Percentiles rank a stretch among this genome's conserved stretches.
phyloP scores from a whole-genome alignment of 2,888 invertebrate species.

The Nesidiocoris tenuis region DNA sequence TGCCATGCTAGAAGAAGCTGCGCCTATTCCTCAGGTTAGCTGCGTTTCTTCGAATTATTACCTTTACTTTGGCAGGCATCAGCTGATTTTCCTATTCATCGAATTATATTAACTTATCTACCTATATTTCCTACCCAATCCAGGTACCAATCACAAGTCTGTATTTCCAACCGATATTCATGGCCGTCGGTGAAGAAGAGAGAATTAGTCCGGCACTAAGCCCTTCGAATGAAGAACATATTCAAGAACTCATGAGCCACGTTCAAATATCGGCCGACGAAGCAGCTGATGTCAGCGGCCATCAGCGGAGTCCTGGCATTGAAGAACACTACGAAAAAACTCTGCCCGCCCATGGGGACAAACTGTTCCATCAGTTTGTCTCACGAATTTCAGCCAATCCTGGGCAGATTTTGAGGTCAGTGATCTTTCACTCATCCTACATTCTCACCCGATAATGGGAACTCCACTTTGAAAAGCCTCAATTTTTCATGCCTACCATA shows the following conservation, averaged over 20 bases:
- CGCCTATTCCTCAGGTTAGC: constrained; percentile 49
- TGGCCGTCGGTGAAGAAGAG: constrained; percentile 64
- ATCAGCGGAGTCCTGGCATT: background rate
- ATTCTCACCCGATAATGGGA: background rate
- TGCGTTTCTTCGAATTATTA: too few species aligned
- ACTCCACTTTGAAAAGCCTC: background rate
- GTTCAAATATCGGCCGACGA: constrained; percentile 56
- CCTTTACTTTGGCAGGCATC: too few species aligned
- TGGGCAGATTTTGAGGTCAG: constrained; percentile 77
- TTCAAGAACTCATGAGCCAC: constrained; percentile 63
- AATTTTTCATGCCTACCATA: background rate
- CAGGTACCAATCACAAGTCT: constrained; percentile 50
- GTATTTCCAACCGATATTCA: constrained; percentile 59
- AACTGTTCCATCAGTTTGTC: constrained; percentile 76
- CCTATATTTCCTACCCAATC: too few species aligned
- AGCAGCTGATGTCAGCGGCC: background rate
- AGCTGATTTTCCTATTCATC: too few species aligned
- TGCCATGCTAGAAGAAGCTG: constrained; percentile 65
- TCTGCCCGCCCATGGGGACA: constrained; percentile 77
- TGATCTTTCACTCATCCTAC: constrained; percentile 27
- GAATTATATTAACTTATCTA: too few species aligned
- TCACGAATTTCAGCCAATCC: constrained; percentile 72
- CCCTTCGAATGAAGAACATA: constrained; percentile 58
- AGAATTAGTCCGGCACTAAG: constrained; percentile 53
- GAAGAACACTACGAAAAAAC: constrained; percentile 76